Base-by-base conservation (phyloP, 2,888 invertebrate species). In the Meganola albula region DNA sequence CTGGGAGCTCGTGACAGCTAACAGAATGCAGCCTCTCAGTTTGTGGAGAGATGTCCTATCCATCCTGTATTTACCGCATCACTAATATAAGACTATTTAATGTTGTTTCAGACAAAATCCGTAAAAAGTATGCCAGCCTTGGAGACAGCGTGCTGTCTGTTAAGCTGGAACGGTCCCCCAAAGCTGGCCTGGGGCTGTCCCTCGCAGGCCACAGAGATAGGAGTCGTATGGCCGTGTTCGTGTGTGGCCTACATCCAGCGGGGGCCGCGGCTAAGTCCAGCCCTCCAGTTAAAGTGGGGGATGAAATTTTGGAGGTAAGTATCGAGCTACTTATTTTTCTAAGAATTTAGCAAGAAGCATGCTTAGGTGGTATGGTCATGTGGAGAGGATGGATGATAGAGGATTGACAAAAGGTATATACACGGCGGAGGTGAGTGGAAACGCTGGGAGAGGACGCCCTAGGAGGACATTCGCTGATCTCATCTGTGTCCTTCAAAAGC, bases 121-220 rank as follows among this genome's bases (percentile, higher is more conserved):
- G 94, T 67, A 95, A 95, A 87, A 95, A 96, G 74, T 99, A 99
- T 87, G 92, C 92, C 4, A 89, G 90, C 39, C 86, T 97, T 65
- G 94, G 91, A 10, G 88, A 90, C 63, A 79, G 82, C 31, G 89
- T 93, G 38, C 80, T 92, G 28, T 88, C 94, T 66, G 91, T 97
- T 26, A 92, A 92, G 48, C 74, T 98, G 55, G 91, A 92, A 63
- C 89, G 94, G 31, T 90, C 92, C 14, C 88, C 90, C 12, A 90
- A 90, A 37, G 93, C 93, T 1, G 92, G 93, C 0, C 88, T 99
- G 32, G 99, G 99, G 2, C 89, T 99, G 43, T 95, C 96, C 33
- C 85, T 99, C 48, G 96, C 98, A 0, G 99, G 98, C 0, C 97
- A 98, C 84, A 90, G 93, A 63, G 97, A 98, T 78, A 90, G 97